Evolutionary conservation across 2,113 vertebrate genomes (phyloP), one percentile per base, ranked within the genome.

Genomic region (Pitta sordida): DNA sequence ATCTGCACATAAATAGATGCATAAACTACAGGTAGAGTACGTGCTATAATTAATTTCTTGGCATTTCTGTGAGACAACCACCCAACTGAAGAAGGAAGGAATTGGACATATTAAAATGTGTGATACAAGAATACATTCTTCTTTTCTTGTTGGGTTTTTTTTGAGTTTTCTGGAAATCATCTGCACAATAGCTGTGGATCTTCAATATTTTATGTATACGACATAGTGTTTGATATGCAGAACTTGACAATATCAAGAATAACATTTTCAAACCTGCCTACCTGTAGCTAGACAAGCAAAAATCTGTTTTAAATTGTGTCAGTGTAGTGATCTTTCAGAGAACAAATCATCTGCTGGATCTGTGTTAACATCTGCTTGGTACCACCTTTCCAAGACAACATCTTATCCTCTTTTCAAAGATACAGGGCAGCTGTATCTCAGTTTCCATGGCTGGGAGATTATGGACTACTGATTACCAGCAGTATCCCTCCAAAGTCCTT

Each of bases 11-110:
- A 94, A 97, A 95, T 93, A 91, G 94, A 94, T 74, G 13, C 36
- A 76, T 70, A 92, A 77, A 26, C 60, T 93, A 70, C 94, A 98
- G 96, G 94, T 98, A 97, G 82, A 96, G 93, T 95, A 96, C 58
- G 46, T 90, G 96, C 88, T 81, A 91, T 97, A 90, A 97, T 97
- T 86, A 7, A 73, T 62, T 63, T 95, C 92, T 96, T 91, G 87
- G 94, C 92, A 58, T 93, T 92, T 82, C 52, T 77, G 19, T 88
- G 51, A 95, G 85, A 62, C 49, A 94, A 7, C 41, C 56, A 62
- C 62, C 41, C 69, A 96, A 60, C 48, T 87, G 86, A 80, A 94
- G 82, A 78, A 82, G 27, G 14, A 71, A 83, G 87, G 44, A 85
- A 37, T 36, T 89, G 71, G 82, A 46, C 46, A 32, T 64, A 59